A percentile compares a stretch with the other conserved stretches of the same genome.
Conservation (phyloP, 64 coral and sea anemone genomes). For the Montipora sp. region DNA sequence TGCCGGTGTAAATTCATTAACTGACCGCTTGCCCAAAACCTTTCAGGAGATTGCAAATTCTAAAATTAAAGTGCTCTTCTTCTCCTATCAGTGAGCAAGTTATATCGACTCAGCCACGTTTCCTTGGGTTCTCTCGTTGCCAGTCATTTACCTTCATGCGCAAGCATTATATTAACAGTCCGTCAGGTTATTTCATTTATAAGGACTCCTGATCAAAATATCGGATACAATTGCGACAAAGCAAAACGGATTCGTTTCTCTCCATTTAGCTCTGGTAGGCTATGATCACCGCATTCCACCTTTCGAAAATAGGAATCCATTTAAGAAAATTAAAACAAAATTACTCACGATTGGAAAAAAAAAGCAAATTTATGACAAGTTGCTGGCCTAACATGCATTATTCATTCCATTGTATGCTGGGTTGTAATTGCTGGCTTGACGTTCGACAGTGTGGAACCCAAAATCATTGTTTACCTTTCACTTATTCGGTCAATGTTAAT, state of each 20-base stretch:
- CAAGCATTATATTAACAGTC: not conserved
- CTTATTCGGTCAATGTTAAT: conserved; percentile 48
- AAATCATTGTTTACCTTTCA: conserved; percentile 15
- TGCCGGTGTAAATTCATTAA: not conserved
- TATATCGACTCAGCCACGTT: too few relatives aligned
- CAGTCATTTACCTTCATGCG: not conserved
- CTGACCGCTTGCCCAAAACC: not conserved
- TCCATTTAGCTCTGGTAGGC: not conserved
- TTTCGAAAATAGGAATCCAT: not conserved
- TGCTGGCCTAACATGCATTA: not conserved
- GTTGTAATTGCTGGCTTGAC: not conserved
- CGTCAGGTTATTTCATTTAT: too few relatives aligned
- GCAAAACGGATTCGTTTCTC: not conserved
- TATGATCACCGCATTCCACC: not conserved
- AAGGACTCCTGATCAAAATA: too few relatives aligned
- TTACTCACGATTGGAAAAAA: not conserved
- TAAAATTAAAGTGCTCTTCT: too few relatives aligned
- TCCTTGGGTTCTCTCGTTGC: not conserved
- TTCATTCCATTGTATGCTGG: not conserved
- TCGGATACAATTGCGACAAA: not conserved
- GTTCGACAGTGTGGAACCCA: not conserved
- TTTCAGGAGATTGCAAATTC: too few relatives aligned
- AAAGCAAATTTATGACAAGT: too few relatives aligned
- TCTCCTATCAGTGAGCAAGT: too few relatives aligned
- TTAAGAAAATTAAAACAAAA: not conserved